These are phyloP conservation scores for Hemistola chrysoprasaria DNA, from an alignment of 2,888 invertebrate species.

Conservation along the genomic window DNA sequence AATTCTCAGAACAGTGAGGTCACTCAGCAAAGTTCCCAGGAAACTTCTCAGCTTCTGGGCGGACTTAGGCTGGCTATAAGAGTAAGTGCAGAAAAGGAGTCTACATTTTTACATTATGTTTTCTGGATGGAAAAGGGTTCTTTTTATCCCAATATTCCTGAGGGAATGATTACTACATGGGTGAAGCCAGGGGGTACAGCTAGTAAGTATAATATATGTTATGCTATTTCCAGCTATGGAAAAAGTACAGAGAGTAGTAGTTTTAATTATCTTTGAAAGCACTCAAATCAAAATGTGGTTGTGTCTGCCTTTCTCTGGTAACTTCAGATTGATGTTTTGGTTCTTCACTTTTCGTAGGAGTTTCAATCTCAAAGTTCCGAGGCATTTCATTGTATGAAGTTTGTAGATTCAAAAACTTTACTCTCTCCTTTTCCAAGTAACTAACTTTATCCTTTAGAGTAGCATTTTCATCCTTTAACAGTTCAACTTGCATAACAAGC, in stretches of 20 bases:
- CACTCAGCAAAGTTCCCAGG: too few relatives aligned
- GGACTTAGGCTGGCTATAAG: too few relatives aligned
- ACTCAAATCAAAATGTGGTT: conserved; percentile 63
- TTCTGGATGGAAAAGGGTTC: too few relatives aligned
- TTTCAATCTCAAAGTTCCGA: conserved; percentile 23
- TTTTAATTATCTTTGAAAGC: conserved; percentile 53
- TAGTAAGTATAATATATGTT: too few relatives aligned
- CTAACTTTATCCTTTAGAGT: conserved; percentile 81
- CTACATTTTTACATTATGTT: too few relatives aligned
- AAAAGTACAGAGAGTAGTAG: neutral
- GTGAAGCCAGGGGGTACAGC: too few relatives aligned
- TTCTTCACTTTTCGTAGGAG: conserved; percentile 21
- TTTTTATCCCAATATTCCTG: too few relatives aligned
- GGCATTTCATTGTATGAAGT: conserved; percentile 45
- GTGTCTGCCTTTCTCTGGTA: conserved; percentile 36
- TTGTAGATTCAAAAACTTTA: conserved; percentile 62
- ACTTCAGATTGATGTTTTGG: conserved; percentile 33
- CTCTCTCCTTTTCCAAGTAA: conserved; percentile 80
- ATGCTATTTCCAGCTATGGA: too few relatives aligned
- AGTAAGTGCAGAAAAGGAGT: too few relatives aligned
- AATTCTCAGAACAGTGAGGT: too few relatives aligned
- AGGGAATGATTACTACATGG: too few relatives aligned
- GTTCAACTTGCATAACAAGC: conserved; percentile 84
- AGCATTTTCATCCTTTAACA: conserved; percentile 84
- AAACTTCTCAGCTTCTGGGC: too few relatives aligned